Conservation (phyloP, 2,888 invertebrate genomes). For the Drosophila putrida region DNA sequence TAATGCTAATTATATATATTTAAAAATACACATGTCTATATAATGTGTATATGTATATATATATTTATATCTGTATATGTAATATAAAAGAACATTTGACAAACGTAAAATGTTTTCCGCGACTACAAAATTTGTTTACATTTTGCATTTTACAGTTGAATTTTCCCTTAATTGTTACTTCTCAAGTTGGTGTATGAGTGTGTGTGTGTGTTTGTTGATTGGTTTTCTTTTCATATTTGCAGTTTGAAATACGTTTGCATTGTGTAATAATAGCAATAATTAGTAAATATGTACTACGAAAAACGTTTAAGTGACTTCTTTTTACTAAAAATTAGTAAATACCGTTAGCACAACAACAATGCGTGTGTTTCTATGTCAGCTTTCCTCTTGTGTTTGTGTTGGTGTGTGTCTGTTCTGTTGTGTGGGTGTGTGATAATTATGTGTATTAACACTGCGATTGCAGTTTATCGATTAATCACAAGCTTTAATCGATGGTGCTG, state of each 20-base stretch:
- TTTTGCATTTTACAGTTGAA: constrained; percentile 61
- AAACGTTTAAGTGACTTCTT: constrained; percentile 77
- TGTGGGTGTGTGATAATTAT: constrained; percentile 37
- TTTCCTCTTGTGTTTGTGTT: constrained; percentile 29
- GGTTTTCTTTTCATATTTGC: constrained; percentile 28
- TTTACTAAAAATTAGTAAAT: constrained; percentile 57
- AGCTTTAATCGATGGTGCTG: constrained; percentile 50
- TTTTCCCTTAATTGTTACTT: constrained; percentile 41
- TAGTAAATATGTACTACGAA: constrained; percentile 73
- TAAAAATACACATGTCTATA: constrained; percentile 19
- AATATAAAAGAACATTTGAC: constrained; percentile 68
- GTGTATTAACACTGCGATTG: constrained; percentile 39
- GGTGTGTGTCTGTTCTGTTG: constrained; percentile 5
- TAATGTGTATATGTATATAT: constrained; percentile 22
- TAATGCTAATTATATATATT: constrained; percentile 54
- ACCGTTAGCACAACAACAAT: constrained; percentile 47
- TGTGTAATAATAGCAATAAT: constrained; percentile 66
- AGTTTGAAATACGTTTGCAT: constrained; percentile 42
- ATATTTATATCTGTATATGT: constrained; percentile 18
- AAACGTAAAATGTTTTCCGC: constrained; percentile 58
- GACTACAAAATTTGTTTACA: constrained; percentile 44
- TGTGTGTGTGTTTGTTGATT: constrained; percentile 13
- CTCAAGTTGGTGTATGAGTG: constrained; percentile 27
- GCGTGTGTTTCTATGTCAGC: constrained; percentile 27
- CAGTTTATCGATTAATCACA: constrained; percentile 54